Evolutionary conservation across 2,113 vertebrate species (phyloP).

Genomic region (Ceyx margarethae): DNA sequence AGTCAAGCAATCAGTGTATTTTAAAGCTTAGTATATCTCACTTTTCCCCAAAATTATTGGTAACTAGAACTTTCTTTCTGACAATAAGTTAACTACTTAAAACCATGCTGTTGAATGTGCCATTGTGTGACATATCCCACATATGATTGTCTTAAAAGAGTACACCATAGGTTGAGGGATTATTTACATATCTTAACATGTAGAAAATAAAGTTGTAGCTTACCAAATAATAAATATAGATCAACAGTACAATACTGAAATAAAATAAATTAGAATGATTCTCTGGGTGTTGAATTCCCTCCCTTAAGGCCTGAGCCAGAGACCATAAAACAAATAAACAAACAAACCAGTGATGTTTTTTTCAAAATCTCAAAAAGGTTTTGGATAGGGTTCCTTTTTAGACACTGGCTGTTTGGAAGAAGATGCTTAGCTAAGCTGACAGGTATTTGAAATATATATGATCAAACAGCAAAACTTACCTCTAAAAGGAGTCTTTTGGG

Average conservation of each 20-base stretch:
- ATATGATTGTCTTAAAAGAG: constrained; percentile 38
- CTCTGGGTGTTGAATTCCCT: background rate
- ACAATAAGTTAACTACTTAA: background rate
- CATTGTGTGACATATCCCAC: background rate
- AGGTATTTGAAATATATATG: background rate
- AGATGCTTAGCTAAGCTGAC: background rate
- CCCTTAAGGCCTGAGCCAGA: background rate
- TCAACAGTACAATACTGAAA: background rate
- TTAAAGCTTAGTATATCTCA: background rate
- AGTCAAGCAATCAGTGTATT: background rate
- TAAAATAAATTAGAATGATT: constrained; percentile 63
- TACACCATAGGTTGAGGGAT: background rate
- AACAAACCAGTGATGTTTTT: background rate
- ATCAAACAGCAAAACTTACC: background rate
- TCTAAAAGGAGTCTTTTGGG: background rate
- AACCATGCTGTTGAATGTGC: background rate
- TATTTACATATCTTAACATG: constrained; percentile 50
- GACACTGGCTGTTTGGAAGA: background rate
- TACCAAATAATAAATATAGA: constrained; percentile 66
- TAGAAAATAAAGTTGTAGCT: constrained; percentile 23
- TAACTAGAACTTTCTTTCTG: background rate
- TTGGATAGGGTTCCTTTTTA: background rate
- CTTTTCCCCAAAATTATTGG: background rate
- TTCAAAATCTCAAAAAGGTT: background rate
- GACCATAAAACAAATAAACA: background rate